Evolutionary conservation across 1,140 invertebrate genomes (phyloP), one percentile per base, ranked within the genome.

Genomic region (Nasonia longicornis): DNA sequence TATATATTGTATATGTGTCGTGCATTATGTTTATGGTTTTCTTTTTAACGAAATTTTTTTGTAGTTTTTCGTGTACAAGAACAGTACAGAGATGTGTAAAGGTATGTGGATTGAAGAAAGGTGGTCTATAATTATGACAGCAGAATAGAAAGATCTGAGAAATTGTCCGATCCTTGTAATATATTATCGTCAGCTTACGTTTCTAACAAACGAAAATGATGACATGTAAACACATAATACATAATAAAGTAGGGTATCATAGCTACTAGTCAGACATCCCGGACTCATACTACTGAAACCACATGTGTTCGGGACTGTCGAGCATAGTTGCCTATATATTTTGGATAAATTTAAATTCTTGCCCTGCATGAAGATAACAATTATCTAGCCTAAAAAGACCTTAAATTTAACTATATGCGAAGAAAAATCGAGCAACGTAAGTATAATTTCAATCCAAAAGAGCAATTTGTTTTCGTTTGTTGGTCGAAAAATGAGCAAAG

Each of bases 61-160:
- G n/a, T 76, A 22, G 42, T 48, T 63, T 81, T 81, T 80, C 52
- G 26, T 80, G 69, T 69, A 35, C 4, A 67, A 73, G 38, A 79
- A 45, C 29, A 38, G 29, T 80, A 69, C 63, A 75, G n/a, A 75
- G 52, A 70, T 76, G 58, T 70, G 20, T 22, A 67, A 80, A 70
- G 63, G 42, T 80, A 80, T 58, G 64, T 80, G 72, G 42, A 45
- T 69, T 80, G 71, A 80, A 67, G 35, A 80, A 73, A 74, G 71
- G 58, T 74, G 78, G 58, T 72, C n/a, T 72, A 20, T 63, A 63
- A 26, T 35, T 63, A 66, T 52, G 79, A 75, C 78, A 69, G 72
- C 72, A 80, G 48, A 75, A 75, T 52, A 69, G 79, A 75, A 75
- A 80, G 79, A 80, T 80, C 79, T 80, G 79, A 80, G 79, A 80